Evolutionary conservation across 2,113 vertebrate species (phyloP).

Genomic region (Grammomys dolichurus): DNA sequence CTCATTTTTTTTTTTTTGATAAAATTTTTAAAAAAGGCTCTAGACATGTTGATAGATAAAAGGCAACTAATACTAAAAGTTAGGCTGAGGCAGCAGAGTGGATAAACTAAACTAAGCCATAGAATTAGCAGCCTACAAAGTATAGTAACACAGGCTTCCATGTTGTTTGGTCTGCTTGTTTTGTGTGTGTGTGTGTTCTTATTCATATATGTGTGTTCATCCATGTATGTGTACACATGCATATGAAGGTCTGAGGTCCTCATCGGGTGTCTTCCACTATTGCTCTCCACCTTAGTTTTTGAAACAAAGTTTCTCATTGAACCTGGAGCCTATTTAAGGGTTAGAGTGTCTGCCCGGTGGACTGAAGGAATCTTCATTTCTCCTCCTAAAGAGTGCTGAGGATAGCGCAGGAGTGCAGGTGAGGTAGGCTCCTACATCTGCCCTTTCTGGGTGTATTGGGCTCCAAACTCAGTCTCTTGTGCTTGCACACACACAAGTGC

Average conservation of each 20-base stretch:
- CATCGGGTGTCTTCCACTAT: background rate
- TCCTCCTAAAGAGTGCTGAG: background rate
- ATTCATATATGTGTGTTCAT: background rate
- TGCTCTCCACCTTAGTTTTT: background rate
- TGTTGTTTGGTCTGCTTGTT: background rate
- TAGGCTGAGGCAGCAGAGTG: accelerated
- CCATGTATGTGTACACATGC: too few relatives aligned
- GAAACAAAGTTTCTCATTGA: background rate
- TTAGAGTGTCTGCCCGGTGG: background rate
- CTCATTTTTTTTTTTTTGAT: background rate
- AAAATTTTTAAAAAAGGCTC: background rate
- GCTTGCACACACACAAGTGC: background rate
- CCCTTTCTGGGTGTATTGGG: too few relatives aligned
- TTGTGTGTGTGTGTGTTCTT: too few relatives aligned
- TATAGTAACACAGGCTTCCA: too few relatives aligned
- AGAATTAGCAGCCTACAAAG: background rate
- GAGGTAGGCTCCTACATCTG: background rate
- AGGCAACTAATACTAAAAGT: background rate
- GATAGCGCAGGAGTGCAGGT: too few relatives aligned
- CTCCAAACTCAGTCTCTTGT: background rate
- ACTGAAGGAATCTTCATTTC: background rate
- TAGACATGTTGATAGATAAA: background rate
- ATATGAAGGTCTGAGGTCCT: background rate
- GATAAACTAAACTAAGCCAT: too few relatives aligned
- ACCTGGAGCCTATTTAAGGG: background rate